Percentiles rank a stretch among this genome's conserved stretches.
These are phyloP conservation scores for Eristalis pertinax DNA, from an alignment of 2,888 invertebrate species.

Conservation along the genomic window DNA sequence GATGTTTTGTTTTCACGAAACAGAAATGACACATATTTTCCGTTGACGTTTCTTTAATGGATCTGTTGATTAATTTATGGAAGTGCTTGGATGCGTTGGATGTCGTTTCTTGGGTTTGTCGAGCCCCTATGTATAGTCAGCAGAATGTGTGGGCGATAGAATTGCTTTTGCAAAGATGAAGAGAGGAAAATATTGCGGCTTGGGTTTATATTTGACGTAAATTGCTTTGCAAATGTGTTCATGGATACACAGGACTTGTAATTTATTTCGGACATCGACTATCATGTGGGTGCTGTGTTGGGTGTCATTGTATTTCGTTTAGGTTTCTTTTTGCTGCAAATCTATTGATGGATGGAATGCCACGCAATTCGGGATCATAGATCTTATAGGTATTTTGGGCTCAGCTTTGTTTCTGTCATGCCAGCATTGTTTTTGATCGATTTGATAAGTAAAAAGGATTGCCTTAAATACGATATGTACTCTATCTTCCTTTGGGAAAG, in stretches of 20 bases:
- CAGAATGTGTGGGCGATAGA: neutral
- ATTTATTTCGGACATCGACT: neutral
- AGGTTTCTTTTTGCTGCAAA: neutral
- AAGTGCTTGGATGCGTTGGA: neutral
- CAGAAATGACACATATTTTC: constrained; percentile 1
- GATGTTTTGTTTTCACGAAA: neutral
- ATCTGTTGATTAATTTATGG: constrained; percentile 11
- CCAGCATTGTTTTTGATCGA: neutral
- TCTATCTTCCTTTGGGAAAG: no score
- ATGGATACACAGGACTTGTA: neutral
- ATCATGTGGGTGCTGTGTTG: neutral
- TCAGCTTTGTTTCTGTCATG: neutral
- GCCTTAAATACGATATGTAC: no score
- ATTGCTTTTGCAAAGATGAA: no score
- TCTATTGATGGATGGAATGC: neutral
- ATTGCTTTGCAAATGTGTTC: neutral
- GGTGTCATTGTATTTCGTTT: neutral
- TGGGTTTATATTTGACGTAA: neutral
- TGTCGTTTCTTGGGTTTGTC: neutral
- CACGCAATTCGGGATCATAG: neutral
- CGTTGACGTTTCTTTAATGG: neutral
- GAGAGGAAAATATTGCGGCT: neutral
- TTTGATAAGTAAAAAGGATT: neutral
- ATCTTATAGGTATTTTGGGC: no score
- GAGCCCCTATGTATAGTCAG: neutral